Conservation (phyloP, 2,888 invertebrate species). For the Neocrepidodera transversa region DNA sequence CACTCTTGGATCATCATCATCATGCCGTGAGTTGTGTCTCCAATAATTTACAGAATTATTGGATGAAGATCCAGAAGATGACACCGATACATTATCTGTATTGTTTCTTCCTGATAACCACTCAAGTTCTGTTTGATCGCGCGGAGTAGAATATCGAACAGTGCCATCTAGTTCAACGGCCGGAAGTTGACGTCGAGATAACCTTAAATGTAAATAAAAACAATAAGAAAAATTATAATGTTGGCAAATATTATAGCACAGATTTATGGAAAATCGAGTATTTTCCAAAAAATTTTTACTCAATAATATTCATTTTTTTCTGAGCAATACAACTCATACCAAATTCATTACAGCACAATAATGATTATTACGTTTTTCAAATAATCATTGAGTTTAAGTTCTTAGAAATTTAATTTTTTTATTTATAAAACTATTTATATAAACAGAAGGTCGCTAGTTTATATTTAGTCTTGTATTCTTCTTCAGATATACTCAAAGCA, state of each 20-base stretch:
- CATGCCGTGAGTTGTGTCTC: slow-evolving; percentile 50
- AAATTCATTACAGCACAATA: too few species aligned
- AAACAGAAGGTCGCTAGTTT: too few species aligned
- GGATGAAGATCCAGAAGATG: slow-evolving; percentile 43
- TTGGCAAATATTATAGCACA: neutral
- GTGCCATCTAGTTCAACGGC: slow-evolving; percentile 74
- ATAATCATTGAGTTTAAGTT: too few species aligned
- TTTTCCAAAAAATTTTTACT: too few species aligned
- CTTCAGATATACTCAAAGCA: too few species aligned
- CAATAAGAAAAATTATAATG: neutral
- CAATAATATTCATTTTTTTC: too few species aligned
- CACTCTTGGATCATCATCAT: slow-evolving; percentile 19
- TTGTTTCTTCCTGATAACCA: slow-evolving; percentile 75
- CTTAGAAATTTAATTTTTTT: too few species aligned
- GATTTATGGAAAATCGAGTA: too few species aligned
- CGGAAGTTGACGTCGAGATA: slow-evolving; percentile 78
- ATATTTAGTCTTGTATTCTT: too few species aligned
- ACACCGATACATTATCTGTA: slow-evolving; percentile 44
- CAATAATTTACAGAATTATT: slow-evolving; percentile 51
- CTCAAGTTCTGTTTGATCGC: slow-evolving; percentile 73
- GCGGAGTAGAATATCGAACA: slow-evolving; percentile 71
- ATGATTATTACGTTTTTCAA: too few species aligned
- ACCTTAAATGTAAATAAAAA: slow-evolving; percentile 50
- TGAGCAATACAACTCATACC: too few species aligned
- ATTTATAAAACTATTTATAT: too few species aligned